Evolutionary conservation across 2,797 vertebrate genomes (phyloP), one percentile per base, ranked within the genome.

Genomic region (Tamandua tetradactyla): DNA sequence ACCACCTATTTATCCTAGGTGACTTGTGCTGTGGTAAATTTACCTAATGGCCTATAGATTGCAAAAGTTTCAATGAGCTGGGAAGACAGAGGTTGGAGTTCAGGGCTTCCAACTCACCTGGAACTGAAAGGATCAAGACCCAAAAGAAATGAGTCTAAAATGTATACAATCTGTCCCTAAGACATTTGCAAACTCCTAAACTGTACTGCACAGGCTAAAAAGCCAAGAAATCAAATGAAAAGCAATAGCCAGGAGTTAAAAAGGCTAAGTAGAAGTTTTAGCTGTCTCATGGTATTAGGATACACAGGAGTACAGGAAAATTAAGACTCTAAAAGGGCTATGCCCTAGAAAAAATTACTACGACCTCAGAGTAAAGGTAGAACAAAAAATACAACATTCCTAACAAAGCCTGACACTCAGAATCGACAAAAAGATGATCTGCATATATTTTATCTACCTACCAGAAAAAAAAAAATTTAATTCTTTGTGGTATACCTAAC

Each of bases 201-300:
- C 4, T 66, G 10, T 32, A 22, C 11, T 32, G 17, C 2, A 66
- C 76, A 35, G 18, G 40, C 9, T 87, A 35, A 86, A 40, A 85
- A 30, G 78, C 57, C 23, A 85, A 66, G 61, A 78, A 84, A 72
- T 52, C 61, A 93, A 85, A 85, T 44, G 49, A 49, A 89, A 91
- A 82, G 57, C 32, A 81, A 82, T n/a, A 68, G 2, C 18, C 87
- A 17, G 52, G 52, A 68, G 8, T 68, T n/a, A 14, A 78, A 85
- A 72, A 7, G 2, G 27, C 5, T 52, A 25, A 96, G 44, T 9
- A 83, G 64, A 89, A 10, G 17, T 78, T 75, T 89, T 44, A 74
- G 8, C 5, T 59, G 44, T 62, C 8, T 57, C 64, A 62, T 13
- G 5, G 37, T 55, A 18, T 55, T 55, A 20, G 52, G 52, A 82